Evolutionary conservation across 2,888 invertebrate genomes (phyloP).

Genomic region (Lithophane socia): DNA sequence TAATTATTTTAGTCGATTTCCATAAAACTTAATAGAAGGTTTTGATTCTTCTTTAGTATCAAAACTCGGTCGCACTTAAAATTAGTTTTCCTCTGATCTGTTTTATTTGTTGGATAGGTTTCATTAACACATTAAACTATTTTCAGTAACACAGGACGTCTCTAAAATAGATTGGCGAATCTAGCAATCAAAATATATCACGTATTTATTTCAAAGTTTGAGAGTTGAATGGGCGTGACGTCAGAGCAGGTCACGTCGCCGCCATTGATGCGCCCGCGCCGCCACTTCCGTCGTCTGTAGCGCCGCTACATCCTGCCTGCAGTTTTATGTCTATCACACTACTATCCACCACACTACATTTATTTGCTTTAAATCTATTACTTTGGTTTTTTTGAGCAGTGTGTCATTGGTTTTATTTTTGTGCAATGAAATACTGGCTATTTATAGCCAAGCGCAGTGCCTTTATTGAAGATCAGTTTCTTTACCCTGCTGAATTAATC

Average conservation of each 20-base stretch:
- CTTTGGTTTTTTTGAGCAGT: constrained; percentile 17
- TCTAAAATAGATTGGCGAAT: constrained; percentile 51
- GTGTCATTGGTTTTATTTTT: constrained; percentile 2
- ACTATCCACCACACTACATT: constrained; percentile 49
- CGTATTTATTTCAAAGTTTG: constrained; percentile 54
- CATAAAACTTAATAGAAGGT: not conserved
- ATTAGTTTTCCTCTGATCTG: not conserved
- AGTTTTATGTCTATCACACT: constrained; percentile 70
- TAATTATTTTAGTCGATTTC: not conserved
- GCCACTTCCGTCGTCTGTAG: constrained; percentile 84
- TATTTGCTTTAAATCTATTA: constrained; percentile 54
- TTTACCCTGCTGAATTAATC: not conserved
- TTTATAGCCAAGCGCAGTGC: not conserved
- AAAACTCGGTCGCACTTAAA: not conserved
- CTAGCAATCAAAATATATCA: constrained; percentile 43
- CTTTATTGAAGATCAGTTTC: not conserved
- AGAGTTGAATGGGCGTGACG: constrained; percentile 75
- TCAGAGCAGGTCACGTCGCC: constrained; percentile 79
- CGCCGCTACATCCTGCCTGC: constrained; percentile 87
- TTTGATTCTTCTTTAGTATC: not conserved
- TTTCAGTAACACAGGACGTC: constrained; percentile 28
- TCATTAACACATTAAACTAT: constrained; percentile 39
- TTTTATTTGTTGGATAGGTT: constrained; percentile 11
- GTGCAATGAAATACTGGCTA: constrained; percentile 1
- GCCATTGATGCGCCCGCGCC: constrained; percentile 83